Percentiles rank a stretch among this genome's conserved stretches.
phyloP scores from a whole-genome alignment of 2,888 invertebrate genomes.

The Elegia similella region DNA sequence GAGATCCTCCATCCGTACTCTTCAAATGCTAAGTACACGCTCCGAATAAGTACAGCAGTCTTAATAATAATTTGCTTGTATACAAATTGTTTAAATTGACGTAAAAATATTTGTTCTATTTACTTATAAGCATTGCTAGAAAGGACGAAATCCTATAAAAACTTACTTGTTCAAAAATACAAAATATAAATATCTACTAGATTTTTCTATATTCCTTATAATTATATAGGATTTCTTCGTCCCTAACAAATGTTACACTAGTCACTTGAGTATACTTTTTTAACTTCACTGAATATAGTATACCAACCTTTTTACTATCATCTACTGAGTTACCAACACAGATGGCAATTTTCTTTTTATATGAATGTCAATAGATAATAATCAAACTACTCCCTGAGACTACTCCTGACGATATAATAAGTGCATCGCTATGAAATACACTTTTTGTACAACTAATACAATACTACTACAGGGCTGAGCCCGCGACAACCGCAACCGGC shows the following conservation, averaged over 20 bases:
- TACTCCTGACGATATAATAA: slow-evolving; percentile 7
- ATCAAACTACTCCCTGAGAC: background rate
- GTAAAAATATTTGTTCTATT: background rate
- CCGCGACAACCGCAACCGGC: too few species aligned
- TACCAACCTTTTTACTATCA: background rate
- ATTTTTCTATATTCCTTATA: too few species aligned
- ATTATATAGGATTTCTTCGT: too few species aligned
- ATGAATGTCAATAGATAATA: background rate
- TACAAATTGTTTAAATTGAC: background rate
- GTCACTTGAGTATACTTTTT: background rate
- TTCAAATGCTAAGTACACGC: slow-evolving; percentile 6
- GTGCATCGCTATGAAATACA: slow-evolving; percentile 21
- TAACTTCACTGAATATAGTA: background rate
- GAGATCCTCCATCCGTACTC: slow-evolving; percentile 1
- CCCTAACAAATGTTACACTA: background rate
- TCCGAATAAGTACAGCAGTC: slow-evolving; percentile 9
- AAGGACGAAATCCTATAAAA: background rate
- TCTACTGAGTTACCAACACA: background rate
- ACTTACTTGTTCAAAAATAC: too few species aligned
- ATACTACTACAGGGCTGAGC: too few species aligned
- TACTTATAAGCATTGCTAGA: background rate
- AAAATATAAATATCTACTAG: too few species aligned
- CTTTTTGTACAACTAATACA: slow-evolving; percentile 39
- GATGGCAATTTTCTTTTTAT: background rate
- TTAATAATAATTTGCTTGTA: slow-evolving; percentile 1